Conservation (phyloP, 1,140 invertebrate genomes). For the Maniola jurtina region DNA sequence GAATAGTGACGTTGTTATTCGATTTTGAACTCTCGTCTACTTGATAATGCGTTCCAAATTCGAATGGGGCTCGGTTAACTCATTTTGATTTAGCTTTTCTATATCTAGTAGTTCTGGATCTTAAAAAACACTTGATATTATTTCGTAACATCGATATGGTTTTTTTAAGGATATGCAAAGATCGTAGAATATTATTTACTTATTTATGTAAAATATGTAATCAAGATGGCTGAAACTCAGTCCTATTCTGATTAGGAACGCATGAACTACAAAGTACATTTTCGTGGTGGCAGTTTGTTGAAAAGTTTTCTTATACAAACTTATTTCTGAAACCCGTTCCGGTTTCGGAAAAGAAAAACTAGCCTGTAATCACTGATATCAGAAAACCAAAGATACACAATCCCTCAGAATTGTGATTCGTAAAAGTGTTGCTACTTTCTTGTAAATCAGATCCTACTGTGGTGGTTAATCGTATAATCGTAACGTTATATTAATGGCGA, state of each 20-base stretch:
- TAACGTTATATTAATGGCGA: no score
- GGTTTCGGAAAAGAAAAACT: conserved; percentile 7
- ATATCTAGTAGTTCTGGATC: no score
- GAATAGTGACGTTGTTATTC: conserved; percentile 67
- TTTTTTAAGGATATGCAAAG: no score
- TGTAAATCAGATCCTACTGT: no score
- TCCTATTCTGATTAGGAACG: not conserved
- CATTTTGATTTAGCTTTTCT: no score
- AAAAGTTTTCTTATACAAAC: conserved; percentile 24
- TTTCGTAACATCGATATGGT: no score
- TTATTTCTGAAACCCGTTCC: conserved; percentile 16
- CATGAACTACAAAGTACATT: conserved; percentile 19
- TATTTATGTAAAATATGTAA: not conserved
- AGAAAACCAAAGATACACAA: not conserved
- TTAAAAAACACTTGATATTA: no score
- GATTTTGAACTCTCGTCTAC: conserved; percentile 54
- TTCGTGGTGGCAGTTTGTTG: conserved; percentile 31
- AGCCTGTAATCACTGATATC: conserved; percentile 8
- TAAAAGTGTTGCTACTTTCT: no score
- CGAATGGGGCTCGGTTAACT: not conserved
- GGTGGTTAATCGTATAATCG: no score
- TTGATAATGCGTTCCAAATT: not conserved
- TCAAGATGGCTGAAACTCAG: not conserved
- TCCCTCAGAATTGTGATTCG: no score
- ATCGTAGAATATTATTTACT: no score